A percentile compares a stretch with the other conserved stretches of the same genome.
Conservation (phyloP, 2,113 vertebrate genomes). For the Alexandromys fortis region DNA sequence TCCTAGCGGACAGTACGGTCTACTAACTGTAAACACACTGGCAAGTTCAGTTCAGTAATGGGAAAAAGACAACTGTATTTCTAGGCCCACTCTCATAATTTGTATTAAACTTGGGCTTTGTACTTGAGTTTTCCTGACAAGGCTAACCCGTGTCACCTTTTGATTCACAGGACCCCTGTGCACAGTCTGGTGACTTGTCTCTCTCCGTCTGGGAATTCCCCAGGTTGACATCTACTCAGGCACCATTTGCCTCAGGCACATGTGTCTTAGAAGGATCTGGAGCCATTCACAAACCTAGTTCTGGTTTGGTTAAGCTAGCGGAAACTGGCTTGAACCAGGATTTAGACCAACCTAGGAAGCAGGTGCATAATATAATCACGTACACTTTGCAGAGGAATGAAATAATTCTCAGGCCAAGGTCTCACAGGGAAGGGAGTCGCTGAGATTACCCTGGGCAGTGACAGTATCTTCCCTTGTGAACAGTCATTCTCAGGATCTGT, state of each 20-base stretch:
- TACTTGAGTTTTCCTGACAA: neutral
- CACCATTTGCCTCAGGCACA: fast-evolving
- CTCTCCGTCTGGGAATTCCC: neutral
- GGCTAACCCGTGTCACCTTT: neutral
- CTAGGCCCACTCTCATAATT: neutral
- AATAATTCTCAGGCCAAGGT: neutral
- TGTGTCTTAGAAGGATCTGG: neutral
- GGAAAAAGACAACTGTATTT: neutral
- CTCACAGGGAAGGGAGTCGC: neutral
- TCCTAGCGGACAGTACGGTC: neutral
- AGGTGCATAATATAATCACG: neutral
- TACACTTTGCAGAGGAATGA: neutral
- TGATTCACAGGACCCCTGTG: fast-evolving
- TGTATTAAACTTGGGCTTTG: neutral
- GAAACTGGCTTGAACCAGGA: neutral
- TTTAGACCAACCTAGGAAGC: neutral
- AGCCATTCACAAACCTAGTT: neutral
- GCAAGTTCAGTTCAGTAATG: neutral
- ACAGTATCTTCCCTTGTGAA: neutral
- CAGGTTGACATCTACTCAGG: too few relatives aligned
- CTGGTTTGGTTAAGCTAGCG: neutral
- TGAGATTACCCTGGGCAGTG: neutral
- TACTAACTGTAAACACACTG: neutral
- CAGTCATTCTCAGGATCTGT: neutral
- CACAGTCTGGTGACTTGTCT: neutral